phyloP scores from a whole-genome alignment of 2,888 invertebrate species.

The Campoletis raptor region DNA sequence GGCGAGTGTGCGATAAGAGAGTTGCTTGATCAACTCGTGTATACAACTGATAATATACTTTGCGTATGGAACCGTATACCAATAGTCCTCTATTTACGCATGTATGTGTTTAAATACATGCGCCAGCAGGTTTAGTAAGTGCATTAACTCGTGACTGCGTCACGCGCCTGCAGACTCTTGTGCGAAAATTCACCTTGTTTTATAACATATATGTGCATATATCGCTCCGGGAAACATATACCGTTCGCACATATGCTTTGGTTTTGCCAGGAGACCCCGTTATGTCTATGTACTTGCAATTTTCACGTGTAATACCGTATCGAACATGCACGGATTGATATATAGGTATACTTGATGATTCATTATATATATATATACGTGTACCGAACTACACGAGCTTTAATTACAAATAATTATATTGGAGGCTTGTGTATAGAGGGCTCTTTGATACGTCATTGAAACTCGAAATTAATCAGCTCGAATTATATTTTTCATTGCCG shows the following conservation, averaged over 20 bases:
- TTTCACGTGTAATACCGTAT: conserved; percentile 25
- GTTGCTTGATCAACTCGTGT: conserved; percentile 28
- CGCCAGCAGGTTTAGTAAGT: conserved; percentile 55
- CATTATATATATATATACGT: neutral
- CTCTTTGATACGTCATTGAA: neutral
- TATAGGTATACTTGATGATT: too few species aligned
- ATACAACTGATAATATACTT: conserved; percentile 28
- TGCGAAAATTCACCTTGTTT: conserved; percentile 48
- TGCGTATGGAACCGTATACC: conserved; percentile 17
- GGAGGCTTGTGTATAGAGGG: neutral
- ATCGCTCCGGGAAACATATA: neutral
- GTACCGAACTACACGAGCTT: neutral
- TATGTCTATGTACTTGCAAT: conserved; percentile 23
- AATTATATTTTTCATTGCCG: neutral
- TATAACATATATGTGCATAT: conserved; percentile 12
- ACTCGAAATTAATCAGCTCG: neutral
- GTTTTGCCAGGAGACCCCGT: conserved; percentile 7
- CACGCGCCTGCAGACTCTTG: conserved; percentile 44
- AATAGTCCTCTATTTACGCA: neutral
- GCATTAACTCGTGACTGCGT: conserved; percentile 64
- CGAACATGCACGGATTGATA: conserved; percentile 6
- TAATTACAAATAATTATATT: neutral
- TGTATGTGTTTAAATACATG: conserved; percentile 17
- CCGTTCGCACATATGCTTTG: neutral
- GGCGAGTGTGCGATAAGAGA: conserved; percentile 12